Evolutionary conservation across 92 coral and sea anemone species (phyloP).

Genomic region (Porites divaricata): DNA sequence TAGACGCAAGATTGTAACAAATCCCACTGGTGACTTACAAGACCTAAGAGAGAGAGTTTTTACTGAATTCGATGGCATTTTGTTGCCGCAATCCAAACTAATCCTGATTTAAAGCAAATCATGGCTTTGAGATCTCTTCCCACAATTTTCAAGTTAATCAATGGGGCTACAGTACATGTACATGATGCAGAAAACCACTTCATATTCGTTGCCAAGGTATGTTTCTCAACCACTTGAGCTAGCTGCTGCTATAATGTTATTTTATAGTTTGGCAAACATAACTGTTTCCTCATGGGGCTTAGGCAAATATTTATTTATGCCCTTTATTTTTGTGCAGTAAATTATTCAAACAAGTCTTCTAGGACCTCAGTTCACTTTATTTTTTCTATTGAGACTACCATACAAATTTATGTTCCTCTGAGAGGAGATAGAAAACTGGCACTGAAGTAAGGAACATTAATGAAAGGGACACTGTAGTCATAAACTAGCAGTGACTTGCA

Average conservation of each 20-base stretch:
- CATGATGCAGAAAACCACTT: slow-evolving; percentile 27
- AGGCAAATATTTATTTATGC: too few relatives aligned
- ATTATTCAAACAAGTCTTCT: too few relatives aligned
- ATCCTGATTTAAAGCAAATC: slow-evolving; percentile 24
- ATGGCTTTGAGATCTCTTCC: slow-evolving; percentile 21
- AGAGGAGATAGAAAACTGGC: too few relatives aligned
- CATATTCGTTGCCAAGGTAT: slow-evolving; percentile 3
- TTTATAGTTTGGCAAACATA: too few relatives aligned
- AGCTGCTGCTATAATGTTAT: too few relatives aligned
- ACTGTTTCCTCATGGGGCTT: too few relatives aligned
- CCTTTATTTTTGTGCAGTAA: too few relatives aligned
- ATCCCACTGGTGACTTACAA: neutral
- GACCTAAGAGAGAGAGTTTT: slow-evolving; percentile 5
- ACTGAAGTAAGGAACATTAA: too few relatives aligned
- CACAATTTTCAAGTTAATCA: slow-evolving; percentile 18
- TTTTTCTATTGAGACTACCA: too few relatives aligned
- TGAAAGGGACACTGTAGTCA: neutral
- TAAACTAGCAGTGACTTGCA: neutral
- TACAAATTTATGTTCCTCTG: too few relatives aligned
- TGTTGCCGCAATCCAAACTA: neutral
- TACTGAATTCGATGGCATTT: slow-evolving; percentile 10
- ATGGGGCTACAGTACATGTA: neutral
- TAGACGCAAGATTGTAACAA: slow-evolving; percentile 3
- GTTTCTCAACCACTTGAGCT: neutral
- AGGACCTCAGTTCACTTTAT: too few relatives aligned